Percentiles rank a stretch among this genome's conserved stretches.
phyloP scores from a whole-genome alignment of 2,797 vertebrate genomes.

The Pantherophis vulpinus region DNA sequence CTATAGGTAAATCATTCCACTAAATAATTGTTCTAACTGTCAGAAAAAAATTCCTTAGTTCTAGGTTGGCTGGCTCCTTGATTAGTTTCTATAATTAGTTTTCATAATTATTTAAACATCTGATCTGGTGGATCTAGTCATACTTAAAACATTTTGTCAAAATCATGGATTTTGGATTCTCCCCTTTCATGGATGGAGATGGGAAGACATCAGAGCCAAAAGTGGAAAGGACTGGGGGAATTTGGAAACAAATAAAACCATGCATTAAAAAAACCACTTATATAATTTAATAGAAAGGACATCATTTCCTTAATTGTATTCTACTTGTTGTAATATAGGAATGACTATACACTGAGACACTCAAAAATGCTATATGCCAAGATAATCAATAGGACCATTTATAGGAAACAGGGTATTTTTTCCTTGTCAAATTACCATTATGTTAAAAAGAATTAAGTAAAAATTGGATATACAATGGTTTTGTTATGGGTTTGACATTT shows the following conservation, averaged over 20 bases:
- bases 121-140: neutral
- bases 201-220: neutral
- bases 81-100: neutral
- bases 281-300: neutral
- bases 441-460: slow-evolving; percentile 44
- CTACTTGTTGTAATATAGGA: neutral
- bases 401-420: slow-evolving; percentile 34
- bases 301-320: neutral
- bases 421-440: slow-evolving; percentile 34
- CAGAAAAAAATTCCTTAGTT: too few species aligned
- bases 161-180: neutral
- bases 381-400: slow-evolving; percentile 7
- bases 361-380: neutral
- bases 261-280: accelerated
- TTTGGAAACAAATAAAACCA: neutral
- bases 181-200: neutral
- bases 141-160: neutral
- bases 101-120: neutral
- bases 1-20: too few species aligned
- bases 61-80: too few species aligned
- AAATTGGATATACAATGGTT: slow-evolving; percentile 39
- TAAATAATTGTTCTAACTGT: too few species aligned
- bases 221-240: neutral
- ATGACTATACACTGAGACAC: neutral
- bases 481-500: slow-evolving; percentile 56